Conservation (phyloP, 2,888 invertebrate genomes). For the Sminthurides aquaticus region DNA sequence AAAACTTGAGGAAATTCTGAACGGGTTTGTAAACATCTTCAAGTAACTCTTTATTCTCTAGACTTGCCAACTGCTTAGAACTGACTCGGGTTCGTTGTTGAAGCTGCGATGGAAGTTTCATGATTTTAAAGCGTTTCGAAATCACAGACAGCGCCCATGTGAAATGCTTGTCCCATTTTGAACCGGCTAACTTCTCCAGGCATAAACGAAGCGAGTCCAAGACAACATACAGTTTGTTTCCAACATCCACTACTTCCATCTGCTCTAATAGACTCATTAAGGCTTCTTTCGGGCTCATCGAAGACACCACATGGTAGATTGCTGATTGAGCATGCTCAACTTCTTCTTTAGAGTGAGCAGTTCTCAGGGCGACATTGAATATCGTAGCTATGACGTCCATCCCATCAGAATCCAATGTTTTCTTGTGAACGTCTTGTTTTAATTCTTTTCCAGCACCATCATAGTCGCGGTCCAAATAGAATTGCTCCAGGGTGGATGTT, state of each 20-base stretch:
- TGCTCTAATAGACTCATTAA: conserved; percentile 21
- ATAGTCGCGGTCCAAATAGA: conserved; percentile 24
- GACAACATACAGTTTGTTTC: conserved; percentile 7
- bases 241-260: background rate
- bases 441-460: conserved; percentile 16
- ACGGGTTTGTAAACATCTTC: background rate
- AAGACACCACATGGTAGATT: conserved; percentile 25
- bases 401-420: conserved; percentile 23
- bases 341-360: conserved; percentile 23
- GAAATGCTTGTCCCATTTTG: conserved; percentile 7
- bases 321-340: conserved; percentile 21
- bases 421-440: conserved; percentile 19
- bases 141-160: conserved; percentile 6
- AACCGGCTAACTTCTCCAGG: conserved; percentile 5
- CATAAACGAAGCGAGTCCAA: background rate
- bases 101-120: conserved; percentile 1
- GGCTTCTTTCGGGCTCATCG: conserved; percentile 31
- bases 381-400: conserved; percentile 36
- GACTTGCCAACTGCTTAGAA: background rate
- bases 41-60: background rate
- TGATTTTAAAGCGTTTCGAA: background rate
- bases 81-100: background rate
- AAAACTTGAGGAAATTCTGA: conserved; percentile 6
- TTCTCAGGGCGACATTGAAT: conserved; percentile 30
- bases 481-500: conserved; percentile 19